Evolutionary conservation across 2,888 invertebrate species (phyloP).

Genomic region (Cyaniris semiargus): DNA sequence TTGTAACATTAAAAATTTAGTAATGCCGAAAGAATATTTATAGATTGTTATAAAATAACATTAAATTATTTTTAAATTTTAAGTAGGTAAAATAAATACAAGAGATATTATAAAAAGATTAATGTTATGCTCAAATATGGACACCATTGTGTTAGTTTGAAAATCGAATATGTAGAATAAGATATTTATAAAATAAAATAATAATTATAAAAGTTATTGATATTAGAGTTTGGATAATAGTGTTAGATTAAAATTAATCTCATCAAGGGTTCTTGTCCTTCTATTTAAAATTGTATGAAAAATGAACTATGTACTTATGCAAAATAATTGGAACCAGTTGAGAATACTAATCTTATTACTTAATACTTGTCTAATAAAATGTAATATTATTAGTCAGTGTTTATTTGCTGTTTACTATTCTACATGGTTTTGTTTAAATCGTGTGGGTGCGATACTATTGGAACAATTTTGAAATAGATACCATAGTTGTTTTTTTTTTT

Average conservation of each 20-base stretch:
- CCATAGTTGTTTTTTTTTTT: too few species aligned
- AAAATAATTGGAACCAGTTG: not conserved
- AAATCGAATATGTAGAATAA: not conserved
- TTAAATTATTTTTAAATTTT: not conserved
- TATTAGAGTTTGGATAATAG: not conserved
- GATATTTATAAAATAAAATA: not conserved
- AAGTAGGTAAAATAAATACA: not conserved
- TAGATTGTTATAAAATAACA: not conserved
- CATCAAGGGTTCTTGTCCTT: not conserved
- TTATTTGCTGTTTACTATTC: too few species aligned
- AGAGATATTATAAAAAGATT: not conserved
- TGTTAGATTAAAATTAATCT: not conserved
- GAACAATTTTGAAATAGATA: too few species aligned
- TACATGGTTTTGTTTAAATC: too few species aligned
- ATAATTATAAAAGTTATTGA: not conserved
- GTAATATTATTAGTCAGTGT: not conserved
- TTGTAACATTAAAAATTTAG: not conserved
- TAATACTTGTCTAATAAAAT: not conserved
- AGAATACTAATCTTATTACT: too few species aligned
- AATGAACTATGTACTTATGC: not conserved
- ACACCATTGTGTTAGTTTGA: slow-evolving; percentile 10
- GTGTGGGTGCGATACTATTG: too few species aligned
- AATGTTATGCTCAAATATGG: slow-evolving; percentile 7
- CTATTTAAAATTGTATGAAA: not conserved
- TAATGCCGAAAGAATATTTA: not conserved